A percentile compares a stretch with the other conserved stretches of the same genome.
Conservation (phyloP, 1,140 invertebrate species). For the Ostrea denselamellosa region DNA sequence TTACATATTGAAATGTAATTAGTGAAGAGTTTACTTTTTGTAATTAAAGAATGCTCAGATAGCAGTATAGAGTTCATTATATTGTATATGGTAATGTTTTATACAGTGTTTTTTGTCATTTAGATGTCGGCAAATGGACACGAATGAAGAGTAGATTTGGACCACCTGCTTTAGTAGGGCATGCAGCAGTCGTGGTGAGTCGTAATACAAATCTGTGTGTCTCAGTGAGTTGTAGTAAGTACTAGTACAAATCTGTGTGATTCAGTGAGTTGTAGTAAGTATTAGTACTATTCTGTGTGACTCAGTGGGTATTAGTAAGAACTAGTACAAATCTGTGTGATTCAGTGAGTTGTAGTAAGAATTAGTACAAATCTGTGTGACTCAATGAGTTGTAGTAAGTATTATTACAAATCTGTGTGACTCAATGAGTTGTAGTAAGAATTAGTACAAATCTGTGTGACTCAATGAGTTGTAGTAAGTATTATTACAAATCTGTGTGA, state of each 20-base stretch:
- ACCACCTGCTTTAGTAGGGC: constrained; percentile 89
- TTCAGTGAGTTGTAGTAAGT: not conserved
- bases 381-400: too few relatives aligned
- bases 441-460: too few relatives aligned
- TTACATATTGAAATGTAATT: too few relatives aligned
- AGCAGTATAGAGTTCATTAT: too few relatives aligned
- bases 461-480: too few relatives aligned
- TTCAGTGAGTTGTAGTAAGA: not conserved
- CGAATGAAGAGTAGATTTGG: constrained; percentile 82
- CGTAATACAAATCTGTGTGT: not conserved
- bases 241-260: not conserved
- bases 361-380: not conserved
- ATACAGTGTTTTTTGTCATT: constrained; percentile 54
- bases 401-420: too few relatives aligned
- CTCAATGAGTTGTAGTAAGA: too few relatives aligned
- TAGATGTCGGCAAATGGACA: constrained; percentile 85
- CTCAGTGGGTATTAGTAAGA: not conserved
- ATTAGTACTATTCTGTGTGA: not conserved
- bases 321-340: not conserved
- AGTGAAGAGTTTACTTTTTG: too few relatives aligned
- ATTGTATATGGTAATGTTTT: too few relatives aligned
- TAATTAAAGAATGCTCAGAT: too few relatives aligned
- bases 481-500: too few relatives aligned
- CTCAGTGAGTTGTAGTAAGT: not conserved
- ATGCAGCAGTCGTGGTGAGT: constrained; percentile 84